Base-by-base conservation (phyloP, 2,797 vertebrate genomes). In the Eutrigla gurnardus region DNA sequence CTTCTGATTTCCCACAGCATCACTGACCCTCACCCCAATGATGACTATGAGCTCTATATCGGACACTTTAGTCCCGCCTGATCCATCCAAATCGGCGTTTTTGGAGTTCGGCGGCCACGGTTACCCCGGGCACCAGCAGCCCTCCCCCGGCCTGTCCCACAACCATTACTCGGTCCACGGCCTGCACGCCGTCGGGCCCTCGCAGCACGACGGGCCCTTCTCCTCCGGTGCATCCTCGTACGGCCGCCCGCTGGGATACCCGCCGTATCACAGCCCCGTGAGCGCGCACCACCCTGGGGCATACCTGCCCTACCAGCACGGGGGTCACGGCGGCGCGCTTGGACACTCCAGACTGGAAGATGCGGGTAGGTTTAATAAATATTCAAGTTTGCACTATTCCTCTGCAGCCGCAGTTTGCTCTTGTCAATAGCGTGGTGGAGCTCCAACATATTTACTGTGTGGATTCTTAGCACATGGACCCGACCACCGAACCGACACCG, bases 21-120 rank as follows among this genome's bases (percentile, higher is more conserved):
- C 64, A 36, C 68, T 72, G 73, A 40, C 69, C 86, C 73, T 43
- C 80, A 70, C 70, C 65, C 83, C 81, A 87, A 93, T 91, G 93
- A 96, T 96, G 95, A 96, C 96, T 87, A 96, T 97, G 97, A 97
- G 95, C 92, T 96, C 96, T 45, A 83, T 97, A 81, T 89, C 96
- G 89, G 96, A 96, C 89, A 92, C 94, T 84, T 86, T 96, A 67
- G 89, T 96, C 81, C 94, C 94, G 45, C 87, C 86, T 45, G 96
- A 97, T 71, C 93, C 94, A 32, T 95, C 96, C 70, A 97, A 96
- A 86, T 94, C 95, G 45, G 91, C 96, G 12, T 98, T 97, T 86
- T 88, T 96, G 92, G 96, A 97, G 87, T 94, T 96, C 86, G 91
- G 93, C 82, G 93, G 93, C 37, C 95, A 95, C 89, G 84, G 93